Conservation (phyloP, 2,888 invertebrate species). For the Nycteola revayana region DNA sequence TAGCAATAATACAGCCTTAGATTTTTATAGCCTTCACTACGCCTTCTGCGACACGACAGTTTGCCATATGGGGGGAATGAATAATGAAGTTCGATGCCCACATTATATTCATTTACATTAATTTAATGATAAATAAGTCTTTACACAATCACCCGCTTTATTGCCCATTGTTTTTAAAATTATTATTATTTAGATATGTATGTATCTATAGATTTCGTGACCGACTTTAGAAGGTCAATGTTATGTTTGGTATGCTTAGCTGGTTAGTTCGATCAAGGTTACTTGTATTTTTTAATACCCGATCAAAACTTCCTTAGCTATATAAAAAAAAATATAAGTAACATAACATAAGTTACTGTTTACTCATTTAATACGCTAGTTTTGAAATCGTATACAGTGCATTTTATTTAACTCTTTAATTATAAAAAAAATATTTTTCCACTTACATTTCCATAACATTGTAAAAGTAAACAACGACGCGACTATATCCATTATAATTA, state of each 20-base stretch:
- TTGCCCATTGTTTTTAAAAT: slow-evolving; percentile 30
- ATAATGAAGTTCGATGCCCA: slow-evolving; percentile 40
- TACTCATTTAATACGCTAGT: too few species aligned
- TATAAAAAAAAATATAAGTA: slow-evolving; percentile 2
- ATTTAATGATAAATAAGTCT: slow-evolving; percentile 30
- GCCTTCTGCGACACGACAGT: slow-evolving; percentile 43
- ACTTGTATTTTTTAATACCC: too few species aligned
- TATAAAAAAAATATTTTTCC: too few species aligned
- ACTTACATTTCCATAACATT: slow-evolving; percentile 68
- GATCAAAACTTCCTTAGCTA: too few species aligned
- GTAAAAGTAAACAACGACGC: slow-evolving; percentile 54
- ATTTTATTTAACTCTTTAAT: too few species aligned
- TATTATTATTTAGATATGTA: too few species aligned
- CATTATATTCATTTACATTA: slow-evolving; percentile 36
- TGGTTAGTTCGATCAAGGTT: too few species aligned
- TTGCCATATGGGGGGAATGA: slow-evolving; percentile 32
- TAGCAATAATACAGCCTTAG: slow-evolving; percentile 13
- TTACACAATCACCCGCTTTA: slow-evolving; percentile 25
- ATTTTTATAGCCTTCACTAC: slow-evolving; percentile 43
- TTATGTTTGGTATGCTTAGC: too few species aligned
- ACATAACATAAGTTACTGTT: too few species aligned
- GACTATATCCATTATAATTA: slow-evolving; percentile 58
- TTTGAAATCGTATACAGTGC: too few species aligned
- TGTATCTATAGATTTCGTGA: too few species aligned
- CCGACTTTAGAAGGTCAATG: too few species aligned